Evolutionary conservation across 2,888 invertebrate genomes (phyloP), one percentile per base, ranked within the genome.

Genomic region (Trachelus iudaicus): DNA sequence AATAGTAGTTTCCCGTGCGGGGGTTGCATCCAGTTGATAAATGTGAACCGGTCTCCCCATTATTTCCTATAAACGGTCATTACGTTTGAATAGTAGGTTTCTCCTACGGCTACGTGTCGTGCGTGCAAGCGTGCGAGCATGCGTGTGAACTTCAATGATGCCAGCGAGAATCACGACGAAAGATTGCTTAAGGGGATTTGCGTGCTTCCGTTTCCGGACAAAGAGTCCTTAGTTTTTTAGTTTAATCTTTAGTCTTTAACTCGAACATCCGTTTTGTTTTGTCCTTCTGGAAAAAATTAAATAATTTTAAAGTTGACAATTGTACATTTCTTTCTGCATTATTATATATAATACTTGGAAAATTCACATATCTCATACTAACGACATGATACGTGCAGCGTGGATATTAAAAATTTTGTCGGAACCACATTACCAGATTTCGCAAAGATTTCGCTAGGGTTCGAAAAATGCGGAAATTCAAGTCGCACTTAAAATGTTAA

Each of bases 21-120:
- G 77, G 80, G 82, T 77, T 56, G 56, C 56, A 56, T 56, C 56
- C 23, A 77, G 79, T 78, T 85, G 85, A 84, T 85, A 83, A 83
- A 85, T 85, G 83, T 76, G 77, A 77, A 75, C 82, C 73, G 77
- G 79, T 69, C 75, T 78, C 74, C 73, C 81, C 82, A 84, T 85
- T 85, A 84, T 84, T 82, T 82, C 81, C 83, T 85, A 84, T 84
- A 84, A 84, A 84, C 83, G 83, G 83, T 84, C 85, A 84, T 85
- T 85, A 84, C 77, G 78, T 78, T 75, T 73, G 75, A 79, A 79
- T 79, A 81, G 76, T 75, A 76, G 78, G 77, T 73, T 56, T 56
- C 56, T 56, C 37, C 74, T 35, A 35, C 40, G 37, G 37, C 30
- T 31, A 34, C 34, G 23, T 77, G n/a, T 68, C 35, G 73, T 40